Base-by-base conservation (phyloP, 2,888 invertebrate species). In the Netelia fuscicornis region DNA sequence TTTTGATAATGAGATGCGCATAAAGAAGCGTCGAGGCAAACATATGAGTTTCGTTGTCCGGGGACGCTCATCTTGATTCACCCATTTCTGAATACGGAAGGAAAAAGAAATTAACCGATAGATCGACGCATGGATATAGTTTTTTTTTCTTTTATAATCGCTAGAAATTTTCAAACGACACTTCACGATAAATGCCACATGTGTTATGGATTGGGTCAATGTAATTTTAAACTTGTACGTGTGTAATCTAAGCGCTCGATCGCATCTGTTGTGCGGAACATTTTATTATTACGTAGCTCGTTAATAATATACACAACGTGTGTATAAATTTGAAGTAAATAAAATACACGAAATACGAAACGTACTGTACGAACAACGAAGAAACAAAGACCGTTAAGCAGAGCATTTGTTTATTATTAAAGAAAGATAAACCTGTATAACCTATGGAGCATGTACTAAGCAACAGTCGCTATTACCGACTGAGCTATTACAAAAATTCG, bases 221-320 rank as follows among this genome's bases (percentile, higher is more conserved):
- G 81, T 84, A 81, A 68, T 48, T 77, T 81, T 68, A 48, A 56
- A 62, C 62, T 62, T 54, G 74, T 25, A 56, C 52, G 64, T 65
- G 72, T 65, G 72, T 65, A 37, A 77, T 60, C 62, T 74, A n/a
- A 84, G 67, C 54, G 72, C 77, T 81, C 78, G 74, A 78, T 58
- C 62, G 68, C 78, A 79, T 79, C 54, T 78, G 82, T 77, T 77
- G 71, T 71, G 71, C 71, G 67, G 81, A 74, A 20, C n/a, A 64
- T 81, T 84, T 81, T 81, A 74, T 78, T 81, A 78, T 78, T 75
- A 68, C 54, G 64, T 78, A 78, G 77, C 62, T 75, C 74, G 75
- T 83, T 83, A 56, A 70, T 56, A 25, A 72, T 56, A 13, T 42
- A 67, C 10, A 44, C 60, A 62, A 56, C 56, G 54, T 71, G 84